Base-by-base conservation (phyloP, 2,797 vertebrate species). In the Peromyscus nudipes region DNA sequence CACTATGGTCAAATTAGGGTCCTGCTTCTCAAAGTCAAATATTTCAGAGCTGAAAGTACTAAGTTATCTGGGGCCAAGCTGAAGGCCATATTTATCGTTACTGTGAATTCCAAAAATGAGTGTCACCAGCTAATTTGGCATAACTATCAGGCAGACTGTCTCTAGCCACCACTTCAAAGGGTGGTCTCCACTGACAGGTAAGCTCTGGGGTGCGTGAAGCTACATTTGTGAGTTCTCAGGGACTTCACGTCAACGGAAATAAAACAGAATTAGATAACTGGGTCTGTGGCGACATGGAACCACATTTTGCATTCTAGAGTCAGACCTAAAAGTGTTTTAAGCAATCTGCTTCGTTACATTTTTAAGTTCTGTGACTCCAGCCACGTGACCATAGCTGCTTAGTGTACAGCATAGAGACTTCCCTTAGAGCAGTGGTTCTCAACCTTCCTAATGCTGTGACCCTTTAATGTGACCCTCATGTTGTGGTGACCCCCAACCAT, bases 1-100 rank as follows among this genome's bases (percentile, higher is more conserved):
- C 3, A 29, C 4, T 52, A 25, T 43, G 62, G 40, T 62, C 37
- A 89, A 13, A 46, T 60, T 37, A 67, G 52, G 14, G 49, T 55
- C 25, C 8, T 49, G 23, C 76, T 85, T 90, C 75, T 95, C 55
- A 81, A 87, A 83, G 81, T 91, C 55, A n/a, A 55, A 71, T 64
- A 31, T 34, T 49, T 76, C 40, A 76, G 96, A 91, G 34, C 71
- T 62, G 40, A 84, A 46, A 93, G 52, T 65, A 34, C 83, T 69
- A 52, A 31, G 43, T 40, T 91, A 17, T 29, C n/a, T 17, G 23
- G 4, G 37, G 27, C 62, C 9, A 19, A 75, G 79, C 84, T 71
- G n/a, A 92, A 86, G 64, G 46, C 8, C 0, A 0, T 55, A 4
- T 80, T 76, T 91, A 82, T 80, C 76, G 57, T 55, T 75, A 10